Conservation (phyloP, 2,113 vertebrate species). For the Hippopotamus amphibius region DNA sequence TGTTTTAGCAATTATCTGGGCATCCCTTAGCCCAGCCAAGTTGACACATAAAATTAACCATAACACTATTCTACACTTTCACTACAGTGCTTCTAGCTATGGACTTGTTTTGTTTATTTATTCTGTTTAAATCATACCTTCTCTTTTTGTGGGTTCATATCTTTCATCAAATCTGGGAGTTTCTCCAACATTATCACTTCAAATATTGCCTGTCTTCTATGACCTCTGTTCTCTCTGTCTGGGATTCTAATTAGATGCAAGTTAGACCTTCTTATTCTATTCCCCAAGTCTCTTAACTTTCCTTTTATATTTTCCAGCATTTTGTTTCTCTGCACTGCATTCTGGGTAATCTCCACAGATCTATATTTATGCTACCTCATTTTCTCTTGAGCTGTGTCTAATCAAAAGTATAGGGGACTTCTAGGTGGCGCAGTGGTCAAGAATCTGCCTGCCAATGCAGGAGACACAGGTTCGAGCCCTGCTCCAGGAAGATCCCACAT, state of each 20-base stretch:
- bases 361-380: not conserved
- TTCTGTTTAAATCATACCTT: not conserved
- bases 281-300: not conserved
- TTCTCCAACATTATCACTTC: slow-evolving; percentile 7
- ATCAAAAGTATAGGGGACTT: not conserved
- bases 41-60: slow-evolving; percentile 17
- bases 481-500: too few species aligned
- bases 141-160: not conserved
- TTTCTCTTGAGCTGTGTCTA: not conserved
- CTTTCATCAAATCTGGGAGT: not conserved
- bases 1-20: not conserved
- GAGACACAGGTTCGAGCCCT: too few species aligned
- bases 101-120: not conserved
- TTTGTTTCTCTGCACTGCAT: not conserved
- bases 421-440: too few species aligned
- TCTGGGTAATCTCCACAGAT: not conserved
- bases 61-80: not conserved
- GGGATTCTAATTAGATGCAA: not conserved
- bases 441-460: too few species aligned
- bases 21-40: not conserved
- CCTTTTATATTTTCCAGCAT: not conserved
- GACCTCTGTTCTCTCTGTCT: not conserved
- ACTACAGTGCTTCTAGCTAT: not conserved
- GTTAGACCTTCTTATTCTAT: not conserved
- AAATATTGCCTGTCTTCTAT: not conserved